Conservation (phyloP, 2,113 vertebrate genomes). For the Oceanites oceanicus region DNA sequence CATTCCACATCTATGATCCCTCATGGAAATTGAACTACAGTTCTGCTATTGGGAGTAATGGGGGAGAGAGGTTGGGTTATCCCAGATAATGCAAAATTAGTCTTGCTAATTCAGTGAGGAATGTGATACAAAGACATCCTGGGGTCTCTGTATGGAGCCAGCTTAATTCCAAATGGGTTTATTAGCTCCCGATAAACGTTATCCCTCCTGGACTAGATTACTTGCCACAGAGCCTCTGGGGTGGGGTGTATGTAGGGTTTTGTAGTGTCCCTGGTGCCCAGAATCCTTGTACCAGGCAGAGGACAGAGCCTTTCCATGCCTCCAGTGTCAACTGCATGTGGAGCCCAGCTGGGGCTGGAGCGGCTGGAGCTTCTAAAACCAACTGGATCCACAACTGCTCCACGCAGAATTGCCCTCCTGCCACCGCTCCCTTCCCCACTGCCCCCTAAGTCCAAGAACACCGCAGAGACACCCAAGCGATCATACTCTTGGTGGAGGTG, state of each 20-base stretch:
- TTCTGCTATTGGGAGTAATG: neutral
- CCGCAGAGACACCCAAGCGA: fast-evolving
- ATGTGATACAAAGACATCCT: neutral
- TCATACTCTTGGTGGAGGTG: neutral
- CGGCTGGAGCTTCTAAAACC: neutral
- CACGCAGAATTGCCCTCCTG: neutral
- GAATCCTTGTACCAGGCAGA: neutral
- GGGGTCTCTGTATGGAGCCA: neutral
- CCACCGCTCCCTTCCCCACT: neutral
- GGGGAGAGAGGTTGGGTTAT: neutral
- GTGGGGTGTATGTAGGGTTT: neutral
- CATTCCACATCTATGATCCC: neutral
- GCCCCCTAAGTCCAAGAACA: neutral
- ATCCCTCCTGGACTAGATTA: neutral
- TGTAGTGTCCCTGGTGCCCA: neutral
- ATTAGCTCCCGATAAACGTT: neutral
- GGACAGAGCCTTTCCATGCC: neutral
- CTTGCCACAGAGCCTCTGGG: neutral
- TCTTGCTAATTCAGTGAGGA: neutral
- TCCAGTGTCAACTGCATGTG: fast-evolving
- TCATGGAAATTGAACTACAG: neutral
- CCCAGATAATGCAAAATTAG: neutral
- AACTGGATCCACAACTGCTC: neutral
- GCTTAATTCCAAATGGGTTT: neutral
- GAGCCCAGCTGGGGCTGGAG: neutral